Conservation (phyloP, 2,888 invertebrate species). For the Carpatolechia fugitivella region DNA sequence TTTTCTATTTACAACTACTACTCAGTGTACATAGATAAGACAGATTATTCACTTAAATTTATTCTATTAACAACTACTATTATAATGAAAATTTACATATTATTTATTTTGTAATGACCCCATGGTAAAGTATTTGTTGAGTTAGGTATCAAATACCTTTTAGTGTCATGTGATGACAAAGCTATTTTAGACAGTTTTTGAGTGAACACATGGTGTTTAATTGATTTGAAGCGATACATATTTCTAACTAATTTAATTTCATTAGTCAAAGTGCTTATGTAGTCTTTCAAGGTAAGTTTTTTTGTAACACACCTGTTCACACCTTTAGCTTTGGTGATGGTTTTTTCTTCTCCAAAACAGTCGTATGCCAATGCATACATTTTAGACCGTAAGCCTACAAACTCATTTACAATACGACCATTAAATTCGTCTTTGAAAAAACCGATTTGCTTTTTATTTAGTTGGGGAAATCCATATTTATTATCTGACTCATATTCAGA, state of each 20-base stretch:
- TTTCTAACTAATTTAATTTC: slow-evolving; percentile 14
- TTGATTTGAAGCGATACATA: slow-evolving; percentile 23
- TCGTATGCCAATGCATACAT: slow-evolving; percentile 24
- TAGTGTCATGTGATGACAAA: slow-evolving; percentile 20
- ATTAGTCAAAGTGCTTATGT: slow-evolving; percentile 23
- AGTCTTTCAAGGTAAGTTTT: slow-evolving; percentile 21
- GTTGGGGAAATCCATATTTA: slow-evolving; percentile 4
- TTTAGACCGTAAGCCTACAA: slow-evolving; percentile 22
- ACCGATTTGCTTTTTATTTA: slow-evolving; percentile 24
- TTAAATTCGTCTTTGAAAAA: slow-evolving; percentile 25
- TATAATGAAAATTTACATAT: too few relatives aligned
- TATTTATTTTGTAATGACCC: slow-evolving; percentile 19
- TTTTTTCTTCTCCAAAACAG: slow-evolving; percentile 24
- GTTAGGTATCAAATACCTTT: slow-evolving; percentile 12
- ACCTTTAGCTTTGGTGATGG: slow-evolving; percentile 27
- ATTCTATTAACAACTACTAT: too few relatives aligned
- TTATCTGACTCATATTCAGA: slow-evolving; percentile 6
- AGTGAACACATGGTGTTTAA: slow-evolving; percentile 27
- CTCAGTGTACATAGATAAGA: too few relatives aligned
- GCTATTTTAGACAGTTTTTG: slow-evolving; percentile 25
- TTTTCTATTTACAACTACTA: too few relatives aligned
- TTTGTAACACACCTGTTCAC: slow-evolving; percentile 25
- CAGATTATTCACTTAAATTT: too few relatives aligned
- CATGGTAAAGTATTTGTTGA: slow-evolving; percentile 17
- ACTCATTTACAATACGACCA: slow-evolving; percentile 21